phyloP scores from a whole-genome alignment of 2,113 vertebrate species.

The Dromas ardeola region DNA sequence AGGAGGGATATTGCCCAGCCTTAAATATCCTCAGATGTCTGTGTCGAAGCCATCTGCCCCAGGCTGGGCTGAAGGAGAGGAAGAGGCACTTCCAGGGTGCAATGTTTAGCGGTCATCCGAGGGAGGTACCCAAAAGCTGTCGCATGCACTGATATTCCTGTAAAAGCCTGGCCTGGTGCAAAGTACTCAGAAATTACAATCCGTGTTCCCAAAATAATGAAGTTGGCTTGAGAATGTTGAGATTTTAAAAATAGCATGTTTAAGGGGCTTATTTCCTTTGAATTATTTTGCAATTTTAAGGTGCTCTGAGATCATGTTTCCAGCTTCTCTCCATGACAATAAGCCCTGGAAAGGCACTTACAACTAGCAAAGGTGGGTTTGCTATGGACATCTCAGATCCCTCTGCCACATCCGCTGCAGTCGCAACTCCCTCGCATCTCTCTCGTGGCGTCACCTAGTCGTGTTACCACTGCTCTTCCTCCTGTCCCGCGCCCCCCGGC shows the following conservation, averaged over 20 bases:
- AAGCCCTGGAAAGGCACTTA: not conserved
- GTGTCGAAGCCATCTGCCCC: not conserved
- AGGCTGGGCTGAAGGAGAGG: not conserved
- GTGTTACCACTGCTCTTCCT: not conserved
- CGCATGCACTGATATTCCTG: not conserved
- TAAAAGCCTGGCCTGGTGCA: not conserved
- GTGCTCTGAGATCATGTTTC: not conserved
- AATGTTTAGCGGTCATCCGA: not conserved
- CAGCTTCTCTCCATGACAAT: not conserved
- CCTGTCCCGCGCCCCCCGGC: rapidly evolving
- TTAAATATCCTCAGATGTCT: not conserved
- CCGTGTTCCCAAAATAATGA: not conserved
- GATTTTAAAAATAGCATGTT: not conserved
- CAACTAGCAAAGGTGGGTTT: not conserved
- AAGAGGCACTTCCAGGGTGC: not conserved
- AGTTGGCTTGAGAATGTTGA: not conserved
- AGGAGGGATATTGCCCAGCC: not conserved
- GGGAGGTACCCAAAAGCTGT: not conserved
- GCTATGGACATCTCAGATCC: rapidly evolving
- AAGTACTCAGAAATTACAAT: not conserved
- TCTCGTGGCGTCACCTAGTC: rapidly evolving
- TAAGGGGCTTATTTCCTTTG: not conserved
- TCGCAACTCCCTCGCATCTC: rapidly evolving
- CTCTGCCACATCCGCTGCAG: not conserved
- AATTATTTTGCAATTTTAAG: not conserved